Base-by-base conservation (phyloP, 2,113 vertebrate genomes). In the Brachypodius melanocephalos region DNA sequence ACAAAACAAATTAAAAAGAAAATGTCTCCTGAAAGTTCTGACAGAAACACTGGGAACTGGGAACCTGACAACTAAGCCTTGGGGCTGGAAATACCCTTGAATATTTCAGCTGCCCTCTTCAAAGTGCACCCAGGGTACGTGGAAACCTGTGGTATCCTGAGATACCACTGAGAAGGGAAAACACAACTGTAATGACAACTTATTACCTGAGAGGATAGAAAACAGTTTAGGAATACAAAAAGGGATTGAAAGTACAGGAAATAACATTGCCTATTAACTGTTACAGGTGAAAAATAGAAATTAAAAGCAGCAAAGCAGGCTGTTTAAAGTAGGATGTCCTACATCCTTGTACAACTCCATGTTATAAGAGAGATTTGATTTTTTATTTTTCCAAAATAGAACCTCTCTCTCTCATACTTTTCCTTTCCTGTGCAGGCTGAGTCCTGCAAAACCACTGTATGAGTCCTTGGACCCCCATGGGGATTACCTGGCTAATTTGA, bases 121-220 rank as follows among this genome's bases (percentile, higher is more conserved):
- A 5, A 72, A 67, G 13, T 14, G 58, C 18, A 25, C 9, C 4
- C 3, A 7, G 24, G 5, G 2, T 52, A 10, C 0, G 0, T 6
- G 40, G 45, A 40, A 67, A 46, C 7, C 16, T 52, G 38, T 21
- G 16, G 13, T 17, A 65, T n/a, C 20, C 48, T 67, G n/a, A 63
- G 43, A 43, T 32, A 43, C 10, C 20, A 42, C 10, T 29, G 59
- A 28, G 10, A 65, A 83, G 32, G 29, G 14, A 10, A 83, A 90
- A 66, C 34, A 12, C 13, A 59, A 31, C 12, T 61, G 21, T 29
- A 79, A 46, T 8, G 25, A 8, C 45, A 87, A 25, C 2, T 36
- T 71, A 26, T 2, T 15, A 7, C 38, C 20, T 54, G 15, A 89
- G 22, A 52, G 67, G 12, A 17, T 28, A 5, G 24, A 65, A 73